Conservation (phyloP, 2,888 invertebrate genomes). For the Nephrotoma guestfalica region DNA sequence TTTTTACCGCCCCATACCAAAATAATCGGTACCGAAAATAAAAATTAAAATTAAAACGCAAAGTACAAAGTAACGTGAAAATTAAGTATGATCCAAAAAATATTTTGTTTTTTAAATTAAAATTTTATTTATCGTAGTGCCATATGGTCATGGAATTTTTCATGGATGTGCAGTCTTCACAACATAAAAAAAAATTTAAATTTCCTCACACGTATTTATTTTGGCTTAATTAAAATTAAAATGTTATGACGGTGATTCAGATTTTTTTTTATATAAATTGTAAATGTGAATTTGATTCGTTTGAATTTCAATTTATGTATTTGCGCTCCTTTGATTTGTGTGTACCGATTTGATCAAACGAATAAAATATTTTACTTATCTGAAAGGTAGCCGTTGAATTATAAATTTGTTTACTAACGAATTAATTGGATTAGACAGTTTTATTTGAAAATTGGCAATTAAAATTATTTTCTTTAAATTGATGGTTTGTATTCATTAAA, state of each 20-base stretch:
- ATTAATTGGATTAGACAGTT: not conserved
- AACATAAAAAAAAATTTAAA: not conserved
- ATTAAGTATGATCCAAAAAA: not conserved
- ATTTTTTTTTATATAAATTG: too few relatives aligned
- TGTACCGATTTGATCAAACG: not conserved
- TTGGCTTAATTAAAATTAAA: not conserved
- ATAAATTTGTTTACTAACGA: not conserved
- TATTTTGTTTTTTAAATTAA: not conserved
- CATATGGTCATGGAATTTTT: not conserved
- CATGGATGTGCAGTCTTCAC: not conserved
- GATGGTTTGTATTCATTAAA: too few relatives aligned
- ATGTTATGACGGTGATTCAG: not conserved
- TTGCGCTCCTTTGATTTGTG: not conserved
- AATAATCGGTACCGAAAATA: not conserved
- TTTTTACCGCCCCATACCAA: not conserved
- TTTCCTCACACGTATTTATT: not conserved
- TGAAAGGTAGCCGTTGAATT: not conserved
- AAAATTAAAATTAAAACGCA: not conserved
- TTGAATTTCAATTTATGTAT: not conserved
- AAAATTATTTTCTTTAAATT: not conserved
- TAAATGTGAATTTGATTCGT: not conserved
- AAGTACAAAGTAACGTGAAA: not conserved
- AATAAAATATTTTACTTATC: not conserved
- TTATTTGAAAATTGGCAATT: not conserved
- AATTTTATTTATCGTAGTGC: not conserved